phyloP scores from a whole-genome alignment of 2,797 vertebrate species.

The Moxostoma hubbsi region DNA sequence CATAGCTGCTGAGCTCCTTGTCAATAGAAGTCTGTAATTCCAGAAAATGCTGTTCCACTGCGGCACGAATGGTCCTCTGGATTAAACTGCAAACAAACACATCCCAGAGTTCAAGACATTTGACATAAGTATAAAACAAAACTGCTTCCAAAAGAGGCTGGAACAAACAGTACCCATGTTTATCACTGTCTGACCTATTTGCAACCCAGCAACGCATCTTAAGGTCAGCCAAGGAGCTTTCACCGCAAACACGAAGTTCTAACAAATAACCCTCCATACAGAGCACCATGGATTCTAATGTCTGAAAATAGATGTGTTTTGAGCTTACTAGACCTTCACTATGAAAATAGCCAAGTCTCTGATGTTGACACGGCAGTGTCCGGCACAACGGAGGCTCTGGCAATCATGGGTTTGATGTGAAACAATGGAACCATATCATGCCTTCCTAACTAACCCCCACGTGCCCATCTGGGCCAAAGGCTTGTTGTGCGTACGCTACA shows the following conservation, averaged over 20 bases:
- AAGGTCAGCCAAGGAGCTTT: constrained; percentile 34
- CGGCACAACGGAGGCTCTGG: constrained; percentile 1
- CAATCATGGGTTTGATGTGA: neutral
- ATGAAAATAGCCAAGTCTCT: constrained; percentile 25
- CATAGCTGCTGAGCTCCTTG: constrained; percentile 80
- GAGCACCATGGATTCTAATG: constrained; percentile 15
- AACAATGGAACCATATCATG: neutral
- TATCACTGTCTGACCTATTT: constrained; percentile 31
- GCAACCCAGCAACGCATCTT: constrained; percentile 1
- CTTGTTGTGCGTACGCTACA: constrained; percentile 15
- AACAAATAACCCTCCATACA: constrained; percentile 34
- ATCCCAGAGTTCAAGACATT: neutral
- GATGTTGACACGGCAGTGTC: constrained; percentile 2
- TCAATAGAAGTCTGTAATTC: constrained; percentile 90
- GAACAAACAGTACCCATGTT: constrained; percentile 14
- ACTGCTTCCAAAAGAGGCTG: neutral
- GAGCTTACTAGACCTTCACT: constrained; percentile 12
- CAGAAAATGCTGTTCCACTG: constrained; percentile 91
- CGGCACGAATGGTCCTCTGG: constrained; percentile 89
- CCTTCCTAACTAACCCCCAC: neutral
- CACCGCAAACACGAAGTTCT: constrained; percentile 10
- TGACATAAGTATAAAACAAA: neutral
- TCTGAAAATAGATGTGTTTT: constrained; percentile 32
- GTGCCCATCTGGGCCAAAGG: constrained; percentile 17
- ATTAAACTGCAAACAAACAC: constrained; percentile 80